A percentile compares a stretch with the other conserved stretches of the same genome.
Evolutionary conservation across 1,140 invertebrate genomes (phyloP).

Genomic region (Procambarus virginalis): DNA sequence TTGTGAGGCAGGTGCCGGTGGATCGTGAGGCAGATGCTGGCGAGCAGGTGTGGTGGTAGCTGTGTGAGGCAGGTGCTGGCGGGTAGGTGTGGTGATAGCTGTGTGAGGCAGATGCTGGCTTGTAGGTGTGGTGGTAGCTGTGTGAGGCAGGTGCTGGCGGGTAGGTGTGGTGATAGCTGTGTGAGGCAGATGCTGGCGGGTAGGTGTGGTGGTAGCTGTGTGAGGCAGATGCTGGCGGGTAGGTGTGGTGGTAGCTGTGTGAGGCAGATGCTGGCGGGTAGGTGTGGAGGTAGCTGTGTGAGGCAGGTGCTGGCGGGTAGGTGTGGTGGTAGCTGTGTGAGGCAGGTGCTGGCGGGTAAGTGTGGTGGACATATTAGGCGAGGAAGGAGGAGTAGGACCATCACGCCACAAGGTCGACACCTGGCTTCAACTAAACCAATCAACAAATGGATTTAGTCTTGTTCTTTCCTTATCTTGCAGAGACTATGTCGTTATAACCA

Average conservation of each 20-base stretch:
- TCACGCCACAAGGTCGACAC: too few species aligned
- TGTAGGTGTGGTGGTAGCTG: neutral
- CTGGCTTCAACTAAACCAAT: too few species aligned
- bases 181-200: neutral
- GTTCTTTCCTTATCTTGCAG: too few species aligned
- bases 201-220: neutral
- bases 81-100: neutral
- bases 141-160: neutral
- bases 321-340: neutral
- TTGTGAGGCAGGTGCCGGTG: too few species aligned
- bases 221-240: too few species aligned
- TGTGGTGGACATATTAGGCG: neutral
- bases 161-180: neutral
- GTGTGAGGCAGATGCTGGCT: neutral
- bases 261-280: neutral
- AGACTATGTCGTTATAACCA: too few species aligned
- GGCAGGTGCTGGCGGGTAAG: neutral
- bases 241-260: neutral
- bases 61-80: too few species aligned
- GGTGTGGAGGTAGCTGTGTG: neutral
- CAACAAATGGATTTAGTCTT: too few species aligned
- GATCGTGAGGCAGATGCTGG: too few species aligned
- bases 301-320: neutral
- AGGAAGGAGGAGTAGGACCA: neutral
- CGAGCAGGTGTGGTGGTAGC: neutral